These are phyloP conservation scores for Heteropelma amictum DNA, from an alignment of 2,888 invertebrate genomes.

Conservation along the genomic window DNA sequence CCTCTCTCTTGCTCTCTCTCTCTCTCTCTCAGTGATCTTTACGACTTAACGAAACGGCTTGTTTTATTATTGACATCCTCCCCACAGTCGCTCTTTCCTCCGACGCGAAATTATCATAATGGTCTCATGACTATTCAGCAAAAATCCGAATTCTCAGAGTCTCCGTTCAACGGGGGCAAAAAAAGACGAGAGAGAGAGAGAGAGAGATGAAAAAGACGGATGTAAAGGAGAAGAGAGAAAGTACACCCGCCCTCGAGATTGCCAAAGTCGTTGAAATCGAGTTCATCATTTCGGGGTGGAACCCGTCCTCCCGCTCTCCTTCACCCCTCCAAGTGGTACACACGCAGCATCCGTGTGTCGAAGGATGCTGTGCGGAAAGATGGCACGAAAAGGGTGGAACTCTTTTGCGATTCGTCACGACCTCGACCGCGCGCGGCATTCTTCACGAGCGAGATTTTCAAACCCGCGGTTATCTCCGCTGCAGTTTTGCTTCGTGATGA, in stretches of 20 bases:
- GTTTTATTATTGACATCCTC: constrained; percentile 52
- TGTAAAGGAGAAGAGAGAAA: constrained; percentile 3
- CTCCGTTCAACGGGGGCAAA: constrained; percentile 24
- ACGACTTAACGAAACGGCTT: constrained; percentile 26
- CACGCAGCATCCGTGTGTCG: constrained; percentile 13
- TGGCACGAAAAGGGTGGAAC: constrained; percentile 57
- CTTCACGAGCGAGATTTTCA: constrained; percentile 19
- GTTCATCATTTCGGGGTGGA: constrained; percentile 51
- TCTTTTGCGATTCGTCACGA: constrained; percentile 63
- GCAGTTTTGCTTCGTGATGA: neutral
- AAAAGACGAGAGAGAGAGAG: neutral
- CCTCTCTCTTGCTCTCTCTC: too few relatives aligned
- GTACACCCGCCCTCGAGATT: constrained; percentile 40
- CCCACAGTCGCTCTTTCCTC: too few relatives aligned
- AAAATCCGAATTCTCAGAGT: constrained; percentile 51
- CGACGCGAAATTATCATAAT: constrained; percentile 56
- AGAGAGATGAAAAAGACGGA: constrained; percentile 1
- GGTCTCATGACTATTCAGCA: constrained; percentile 56
- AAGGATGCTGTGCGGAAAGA: constrained; percentile 25
- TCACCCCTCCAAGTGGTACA: neutral
- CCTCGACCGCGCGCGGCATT: constrained; percentile 43
- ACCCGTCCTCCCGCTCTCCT: constrained; percentile 31
- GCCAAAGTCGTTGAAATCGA: constrained; percentile 54
- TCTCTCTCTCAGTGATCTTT: constrained; percentile 12
- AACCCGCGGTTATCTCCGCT: constrained; percentile 2